phyloP scores from a whole-genome alignment of 2,797 vertebrate species.

The Toxotes lorentzi region DNA sequence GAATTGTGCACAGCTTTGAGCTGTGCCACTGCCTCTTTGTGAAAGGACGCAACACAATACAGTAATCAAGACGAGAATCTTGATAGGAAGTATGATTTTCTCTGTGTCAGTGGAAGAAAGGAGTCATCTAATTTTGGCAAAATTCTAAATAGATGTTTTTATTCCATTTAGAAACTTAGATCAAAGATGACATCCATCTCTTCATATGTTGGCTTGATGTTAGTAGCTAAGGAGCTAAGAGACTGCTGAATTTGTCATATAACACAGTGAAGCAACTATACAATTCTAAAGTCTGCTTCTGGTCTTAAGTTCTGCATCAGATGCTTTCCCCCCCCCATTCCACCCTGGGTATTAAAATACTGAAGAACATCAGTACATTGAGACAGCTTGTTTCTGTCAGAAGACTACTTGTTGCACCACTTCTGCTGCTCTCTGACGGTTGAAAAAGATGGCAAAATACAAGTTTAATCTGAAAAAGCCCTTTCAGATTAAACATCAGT shows the following conservation, averaged over 20 bases:
- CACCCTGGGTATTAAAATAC: conserved; percentile 41
- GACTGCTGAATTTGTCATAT: conserved; percentile 50
- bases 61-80: background rate
- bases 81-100: background rate
- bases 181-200: conserved; percentile 42
- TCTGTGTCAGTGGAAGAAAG: conserved; percentile 4
- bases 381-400: conserved; percentile 54
- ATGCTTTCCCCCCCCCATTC: background rate
- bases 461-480: conserved; percentile 20
- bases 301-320: conserved; percentile 14
- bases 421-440: conserved; percentile 9
- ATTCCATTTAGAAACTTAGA: conserved; percentile 27
- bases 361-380: conserved; percentile 25
- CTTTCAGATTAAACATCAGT: conserved; percentile 24
- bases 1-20: background rate
- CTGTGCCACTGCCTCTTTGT: background rate
- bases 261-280: background rate
- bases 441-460: conserved; percentile 9
- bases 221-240: conserved; percentile 44
- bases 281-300: conserved; percentile 11
- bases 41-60: background rate
- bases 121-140: background rate
- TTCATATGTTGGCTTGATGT: conserved; percentile 34
- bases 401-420: conserved; percentile 8
- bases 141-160: conserved; percentile 17